Evolutionary conservation across 2,888 invertebrate species (phyloP).

Genomic region (Zygothrica quintamaculata): DNA sequence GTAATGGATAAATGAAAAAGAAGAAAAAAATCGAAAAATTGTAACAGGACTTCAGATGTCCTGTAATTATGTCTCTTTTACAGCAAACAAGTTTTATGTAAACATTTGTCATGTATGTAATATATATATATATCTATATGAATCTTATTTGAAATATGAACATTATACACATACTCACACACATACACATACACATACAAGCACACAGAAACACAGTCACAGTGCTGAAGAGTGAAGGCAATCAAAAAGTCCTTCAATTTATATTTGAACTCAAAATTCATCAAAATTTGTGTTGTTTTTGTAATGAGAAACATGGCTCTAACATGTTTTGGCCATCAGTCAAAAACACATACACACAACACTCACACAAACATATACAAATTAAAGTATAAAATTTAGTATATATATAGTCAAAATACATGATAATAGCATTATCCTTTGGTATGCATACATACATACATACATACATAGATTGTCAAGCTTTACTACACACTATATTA

Average conservation of each 20-base stretch:
- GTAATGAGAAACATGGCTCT: constrained; percentile 26
- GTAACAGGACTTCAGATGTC: too few species aligned
- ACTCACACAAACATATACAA: constrained; percentile 17
- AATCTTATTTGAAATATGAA: not conserved
- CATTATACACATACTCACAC: constrained; percentile 4
- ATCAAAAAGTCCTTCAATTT: constrained; percentile 17
- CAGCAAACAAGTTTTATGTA: not conserved
- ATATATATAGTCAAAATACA: constrained; percentile 42
- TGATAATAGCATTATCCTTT: constrained; percentile 18
- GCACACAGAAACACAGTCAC: constrained; percentile 1
- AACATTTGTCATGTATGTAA: not conserved
- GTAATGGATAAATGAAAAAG: too few species aligned
- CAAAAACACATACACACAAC: constrained; percentile 7
- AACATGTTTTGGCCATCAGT: constrained; percentile 16
- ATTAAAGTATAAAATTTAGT: too few species aligned
- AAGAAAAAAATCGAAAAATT: too few species aligned
- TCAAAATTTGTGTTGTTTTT: constrained; percentile 41
- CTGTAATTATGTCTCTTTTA: too few species aligned
- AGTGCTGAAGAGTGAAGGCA: constrained; percentile 14
- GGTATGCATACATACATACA: constrained; percentile 15
- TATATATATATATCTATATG: not conserved
- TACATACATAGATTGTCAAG: constrained; percentile 75
- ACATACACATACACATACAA: constrained; percentile 7
- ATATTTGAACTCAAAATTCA: constrained; percentile 45
- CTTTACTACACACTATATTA: constrained; percentile 74